Evolutionary conservation across 2,113 vertebrate genomes (phyloP).

Genomic region (Brienomyrus brachyistius): DNA sequence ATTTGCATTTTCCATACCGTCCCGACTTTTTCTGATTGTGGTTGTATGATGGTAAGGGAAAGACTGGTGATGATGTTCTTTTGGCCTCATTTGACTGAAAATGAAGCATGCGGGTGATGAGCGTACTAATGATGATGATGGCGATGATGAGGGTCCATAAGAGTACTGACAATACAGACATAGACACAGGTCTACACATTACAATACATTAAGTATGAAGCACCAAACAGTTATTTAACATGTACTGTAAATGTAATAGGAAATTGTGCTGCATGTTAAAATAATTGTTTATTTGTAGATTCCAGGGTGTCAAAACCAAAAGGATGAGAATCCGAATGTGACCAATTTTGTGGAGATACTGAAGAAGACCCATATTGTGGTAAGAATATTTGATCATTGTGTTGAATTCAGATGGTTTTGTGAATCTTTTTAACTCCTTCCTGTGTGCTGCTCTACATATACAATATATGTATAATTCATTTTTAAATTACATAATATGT

Average conservation of each 20-base stretch:
- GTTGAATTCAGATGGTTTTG: no score
- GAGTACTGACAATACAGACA: background rate
- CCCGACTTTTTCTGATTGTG: no score
- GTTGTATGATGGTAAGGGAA: no score
- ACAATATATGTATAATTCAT: background rate
- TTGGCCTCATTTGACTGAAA: background rate
- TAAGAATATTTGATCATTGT: slow-evolving; percentile 26
- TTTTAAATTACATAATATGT: background rate
- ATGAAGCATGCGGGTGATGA: no score
- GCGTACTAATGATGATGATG: no score
- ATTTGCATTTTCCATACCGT: no score
- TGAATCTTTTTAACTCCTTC: no score
- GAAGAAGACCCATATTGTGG: slow-evolving; percentile 43
- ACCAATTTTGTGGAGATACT: slow-evolving; percentile 37
- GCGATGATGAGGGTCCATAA: no score
- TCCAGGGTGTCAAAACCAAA: slow-evolving; percentile 33
- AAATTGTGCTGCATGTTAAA: background rate
- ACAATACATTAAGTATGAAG: background rate
- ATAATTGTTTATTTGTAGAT: slow-evolving; percentile 48
- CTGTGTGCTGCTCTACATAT: background rate
- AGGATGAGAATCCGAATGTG: slow-evolving; percentile 15
- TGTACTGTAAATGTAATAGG: background rate
- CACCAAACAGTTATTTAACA: background rate
- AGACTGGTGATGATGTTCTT: background rate
- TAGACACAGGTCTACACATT: background rate